Evolutionary conservation across 1,140 invertebrate genomes (phyloP), one percentile per base, ranked within the genome.

Genomic region (Drosophila santomea): DNA sequence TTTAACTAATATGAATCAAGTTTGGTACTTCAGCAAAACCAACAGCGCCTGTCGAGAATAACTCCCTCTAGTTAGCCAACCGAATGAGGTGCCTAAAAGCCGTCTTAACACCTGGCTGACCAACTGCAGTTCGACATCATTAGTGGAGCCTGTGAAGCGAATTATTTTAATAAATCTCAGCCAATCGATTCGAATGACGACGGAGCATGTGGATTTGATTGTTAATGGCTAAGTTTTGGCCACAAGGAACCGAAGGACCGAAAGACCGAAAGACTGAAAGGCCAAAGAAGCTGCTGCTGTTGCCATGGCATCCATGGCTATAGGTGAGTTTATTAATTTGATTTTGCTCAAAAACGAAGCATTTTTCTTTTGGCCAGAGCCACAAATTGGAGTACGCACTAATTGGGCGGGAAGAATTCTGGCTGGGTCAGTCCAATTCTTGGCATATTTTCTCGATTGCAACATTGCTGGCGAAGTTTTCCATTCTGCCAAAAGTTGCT

Each of bases 271-370:
- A 17, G 38, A 38, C 25, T 7, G 28, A 32, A 17, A 32, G 28
- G 41, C 14, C 28, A 20, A 20, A 50, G 48, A 23, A 64, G 32
- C 28, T 20, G 35, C 39, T 35, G 28, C 38, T n/a, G 80, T 75
- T 66, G 69, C 66, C 74, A 75, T 69, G 71, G 32, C 51, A 39
- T 48, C 43, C 10, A 17, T 52, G 50, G 45, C 59, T 17, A 10
- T 32, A 51, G n/a, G 35, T 44, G 54, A 76, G 55, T 82, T 81
- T 78, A 82, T 82, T 78, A 83, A 83, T 86, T 72, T 66, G 74
- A 54, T 67, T 67, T 75, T 56, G 8, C 32, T 28, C 41, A 15
- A 8, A 47, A 35, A 58, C 3, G 50, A 45, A 50, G 32, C 39
- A 56, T 61, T 59, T 62, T 45, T 67, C 39, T 39, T 63, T 63